Evolutionary conservation across 2,113 vertebrate species (phyloP).

Genomic region (Rhinopomastus cyanomelas): DNA sequence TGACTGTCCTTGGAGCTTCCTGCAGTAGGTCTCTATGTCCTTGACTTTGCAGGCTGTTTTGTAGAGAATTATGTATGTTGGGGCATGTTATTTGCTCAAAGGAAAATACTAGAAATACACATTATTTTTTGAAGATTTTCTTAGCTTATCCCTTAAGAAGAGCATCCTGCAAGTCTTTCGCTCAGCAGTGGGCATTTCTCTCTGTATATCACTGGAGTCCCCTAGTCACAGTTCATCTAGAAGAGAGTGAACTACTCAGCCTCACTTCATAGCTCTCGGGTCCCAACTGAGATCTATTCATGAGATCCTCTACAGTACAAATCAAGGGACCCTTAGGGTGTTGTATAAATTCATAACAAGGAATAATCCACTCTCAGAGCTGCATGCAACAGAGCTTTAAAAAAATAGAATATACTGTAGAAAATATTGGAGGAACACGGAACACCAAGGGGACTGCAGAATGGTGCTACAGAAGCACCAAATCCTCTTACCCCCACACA

Average conservation of each 20-base stretch:
- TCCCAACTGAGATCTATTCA: constrained; percentile 25
- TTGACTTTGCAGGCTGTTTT: neutral
- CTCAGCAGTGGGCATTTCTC: neutral
- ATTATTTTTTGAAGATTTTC: constrained; percentile 5
- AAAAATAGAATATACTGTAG: neutral
- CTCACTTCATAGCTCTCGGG: constrained; percentile 17
- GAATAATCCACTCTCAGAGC: constrained; percentile 18
- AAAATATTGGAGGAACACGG: neutral
- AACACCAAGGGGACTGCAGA: neutral
- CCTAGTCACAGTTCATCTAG: constrained; percentile 51
- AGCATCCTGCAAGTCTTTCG: neutral
- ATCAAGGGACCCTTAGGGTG: constrained; percentile 29
- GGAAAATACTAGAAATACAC: neutral
- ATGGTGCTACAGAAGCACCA: neutral
- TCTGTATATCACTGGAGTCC: constrained; percentile 47
- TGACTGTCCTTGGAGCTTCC: neutral
- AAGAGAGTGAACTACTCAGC: neutral
- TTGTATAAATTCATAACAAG: constrained; percentile 49
- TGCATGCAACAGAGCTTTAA: neutral
- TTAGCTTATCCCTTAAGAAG: neutral
- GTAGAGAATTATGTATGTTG: neutral
- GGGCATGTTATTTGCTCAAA: neutral
- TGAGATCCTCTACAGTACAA: constrained; percentile 35
- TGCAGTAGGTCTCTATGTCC: neutral
- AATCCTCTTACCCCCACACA: neutral